These are phyloP conservation scores for Heliconius hermathena DNA, from an alignment of 1,140 invertebrate species.

Conservation along the genomic window DNA sequence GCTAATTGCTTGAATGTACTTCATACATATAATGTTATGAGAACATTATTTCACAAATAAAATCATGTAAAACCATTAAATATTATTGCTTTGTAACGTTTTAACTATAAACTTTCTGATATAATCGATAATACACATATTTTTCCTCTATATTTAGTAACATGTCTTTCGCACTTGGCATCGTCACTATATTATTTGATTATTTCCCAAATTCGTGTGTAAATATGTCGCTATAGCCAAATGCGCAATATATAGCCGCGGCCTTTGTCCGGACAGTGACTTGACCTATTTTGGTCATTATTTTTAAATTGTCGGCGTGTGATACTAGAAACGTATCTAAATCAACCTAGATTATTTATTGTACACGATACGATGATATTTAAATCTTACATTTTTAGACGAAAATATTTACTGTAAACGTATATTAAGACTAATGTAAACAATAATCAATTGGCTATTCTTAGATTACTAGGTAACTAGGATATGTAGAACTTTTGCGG, in stretches of 20 bases:
- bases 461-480: no score
- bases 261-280: constrained; percentile 3
- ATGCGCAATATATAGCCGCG: constrained; percentile 30
- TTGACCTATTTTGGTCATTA: constrained; percentile 7
- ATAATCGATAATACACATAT: background rate
- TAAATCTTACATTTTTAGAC: background rate
- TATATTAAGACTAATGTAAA: no score
- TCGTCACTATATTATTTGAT: constrained; percentile 27
- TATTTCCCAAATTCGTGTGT: constrained; percentile 34
- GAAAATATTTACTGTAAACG: background rate
- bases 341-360: background rate
- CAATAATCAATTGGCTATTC: no score
- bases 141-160: constrained; percentile 16
- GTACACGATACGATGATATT: no score
- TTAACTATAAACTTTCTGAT: background rate
- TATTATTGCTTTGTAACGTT: constrained; percentile 11
- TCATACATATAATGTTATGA: no score
- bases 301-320: background rate
- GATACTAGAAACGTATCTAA: background rate
- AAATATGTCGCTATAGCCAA: constrained; percentile 32
- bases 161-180: constrained; percentile 37
- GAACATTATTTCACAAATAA: background rate
- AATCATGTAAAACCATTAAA: constrained; percentile 9
- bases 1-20: no score
- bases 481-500: no score